Percentiles rank a stretch among this genome's conserved stretches.
These are phyloP conservation scores for Pycnomerus fuliginosus DNA, from an alignment of 2,888 invertebrate genomes.

Conservation along the genomic window DNA sequence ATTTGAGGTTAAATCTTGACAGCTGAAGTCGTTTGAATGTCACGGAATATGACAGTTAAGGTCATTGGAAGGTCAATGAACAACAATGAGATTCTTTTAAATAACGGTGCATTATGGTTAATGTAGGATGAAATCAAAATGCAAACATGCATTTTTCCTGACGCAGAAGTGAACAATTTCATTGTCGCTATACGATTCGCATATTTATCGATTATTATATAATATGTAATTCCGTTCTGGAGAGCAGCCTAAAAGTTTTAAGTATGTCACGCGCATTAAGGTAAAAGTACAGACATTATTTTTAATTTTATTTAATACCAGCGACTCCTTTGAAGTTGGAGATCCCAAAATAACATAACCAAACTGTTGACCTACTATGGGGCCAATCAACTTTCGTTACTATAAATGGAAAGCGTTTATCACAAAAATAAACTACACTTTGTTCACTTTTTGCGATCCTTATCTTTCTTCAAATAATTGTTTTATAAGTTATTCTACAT, in stretches of 20 bases:
- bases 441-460: slow-evolving; percentile 14
- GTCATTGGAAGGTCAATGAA: no score
- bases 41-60: no score
- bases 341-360: slow-evolving; percentile 27
- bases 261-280: no score
- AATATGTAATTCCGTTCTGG: slow-evolving; percentile 3
- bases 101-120: slow-evolving; percentile 17
- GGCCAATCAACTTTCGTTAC: slow-evolving; percentile 34
- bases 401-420: slow-evolving; percentile 29
- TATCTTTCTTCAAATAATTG: no score
- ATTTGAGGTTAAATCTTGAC: no score
- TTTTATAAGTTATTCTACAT: no score
- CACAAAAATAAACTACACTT: slow-evolving; percentile 26
- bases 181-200: slow-evolving; percentile 1
- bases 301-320: slow-evolving; percentile 16
- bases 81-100: slow-evolving; percentile 12
- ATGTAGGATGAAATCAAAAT: slow-evolving; percentile 14
- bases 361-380: slow-evolving; percentile 32
- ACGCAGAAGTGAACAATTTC: slow-evolving; percentile 9
- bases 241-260: neutral
- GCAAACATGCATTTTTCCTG: slow-evolving; percentile 18
- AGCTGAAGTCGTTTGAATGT: no score
- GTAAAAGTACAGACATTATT: slow-evolving; percentile 17
- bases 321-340: slow-evolving; percentile 20
- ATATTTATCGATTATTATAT: slow-evolving; percentile 10